Base-by-base conservation (phyloP, 2,113 vertebrate species). In the Ceyx margarethae region DNA sequence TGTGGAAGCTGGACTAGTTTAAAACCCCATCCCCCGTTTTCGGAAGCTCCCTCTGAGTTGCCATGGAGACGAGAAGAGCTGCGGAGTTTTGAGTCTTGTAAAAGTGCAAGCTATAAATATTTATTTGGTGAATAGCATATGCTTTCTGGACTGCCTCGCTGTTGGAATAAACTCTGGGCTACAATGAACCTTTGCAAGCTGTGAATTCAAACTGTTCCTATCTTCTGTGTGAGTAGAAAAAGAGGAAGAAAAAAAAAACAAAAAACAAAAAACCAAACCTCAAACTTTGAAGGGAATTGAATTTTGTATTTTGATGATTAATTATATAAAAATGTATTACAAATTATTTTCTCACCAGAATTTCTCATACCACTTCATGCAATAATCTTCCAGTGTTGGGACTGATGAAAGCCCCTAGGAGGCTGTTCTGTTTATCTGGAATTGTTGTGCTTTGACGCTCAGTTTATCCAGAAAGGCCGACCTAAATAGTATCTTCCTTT, bases 41-140 rank as follows among this genome's bases (percentile, higher is more conserved):
- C 79, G 84, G 90, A 81, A 88, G 62, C 35, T 77, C 14, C 15
- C 42, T 85, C 29, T 83, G 61, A 75, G 89, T 97, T 95, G 91
- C 94, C 76, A 95, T 94, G 94, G 95, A 28, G 93, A 95, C 87
- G 84, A 62, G 48, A 77, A 64, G 46, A 77, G 81, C 75, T 45
- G 53, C 40, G 50, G 94, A 94, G 65, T 93, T 92, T 73, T 76
- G 73, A 84, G 92, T 22, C 62, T 73, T 80, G 85, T 74, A 90
- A 84, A 95, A 93, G 33, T 48, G 51, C 0, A 1, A 83, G 58
- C 53, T 85, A 53, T 88, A 90, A 81, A 62, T 91, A 87, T 64
- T 90, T 90, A 65, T 82, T 89, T 80, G 57, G 22, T 77, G 64
- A 87, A 66, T 56, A 78, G 73, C 26, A 23, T 42, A 12, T 71